Percentiles rank a stretch among this genome's conserved stretches.
Evolutionary conservation across 2,113 vertebrate genomes (phyloP).

Genomic region (Callipepla californica): DNA sequence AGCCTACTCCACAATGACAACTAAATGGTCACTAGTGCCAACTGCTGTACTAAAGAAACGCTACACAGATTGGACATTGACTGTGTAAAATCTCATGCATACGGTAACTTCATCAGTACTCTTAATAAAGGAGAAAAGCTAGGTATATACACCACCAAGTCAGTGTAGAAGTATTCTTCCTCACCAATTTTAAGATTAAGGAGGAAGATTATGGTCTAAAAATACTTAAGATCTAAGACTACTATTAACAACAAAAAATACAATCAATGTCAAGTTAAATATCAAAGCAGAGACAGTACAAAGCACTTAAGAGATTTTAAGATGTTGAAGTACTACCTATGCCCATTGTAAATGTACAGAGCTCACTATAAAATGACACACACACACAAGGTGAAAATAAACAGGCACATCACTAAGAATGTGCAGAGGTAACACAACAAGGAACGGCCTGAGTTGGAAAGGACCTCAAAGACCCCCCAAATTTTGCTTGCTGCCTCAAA

Average conservation of each 20-base stretch:
- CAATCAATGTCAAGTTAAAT: background rate
- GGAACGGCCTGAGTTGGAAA: background rate
- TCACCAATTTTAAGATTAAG: background rate
- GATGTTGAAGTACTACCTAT: background rate
- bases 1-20: background rate
- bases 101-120: background rate
- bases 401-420: background rate
- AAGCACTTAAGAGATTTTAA: background rate
- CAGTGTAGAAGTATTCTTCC: background rate
- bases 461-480: background rate
- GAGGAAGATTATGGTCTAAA: background rate
- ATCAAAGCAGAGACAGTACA: background rate
- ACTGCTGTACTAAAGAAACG: background rate
- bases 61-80: background rate
- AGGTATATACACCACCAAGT: background rate
- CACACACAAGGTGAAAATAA: background rate
- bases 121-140: background rate
- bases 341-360: fast-evolving
- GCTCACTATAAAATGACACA: background rate
- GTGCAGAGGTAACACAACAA: background rate
- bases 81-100: background rate
- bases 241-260: background rate
- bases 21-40: fast-evolving
- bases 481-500: background rate
- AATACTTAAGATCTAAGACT: background rate